These are phyloP conservation scores for Nephrotoma guestfalica DNA, from an alignment of 2,888 invertebrate species.

Conservation along the genomic window DNA sequence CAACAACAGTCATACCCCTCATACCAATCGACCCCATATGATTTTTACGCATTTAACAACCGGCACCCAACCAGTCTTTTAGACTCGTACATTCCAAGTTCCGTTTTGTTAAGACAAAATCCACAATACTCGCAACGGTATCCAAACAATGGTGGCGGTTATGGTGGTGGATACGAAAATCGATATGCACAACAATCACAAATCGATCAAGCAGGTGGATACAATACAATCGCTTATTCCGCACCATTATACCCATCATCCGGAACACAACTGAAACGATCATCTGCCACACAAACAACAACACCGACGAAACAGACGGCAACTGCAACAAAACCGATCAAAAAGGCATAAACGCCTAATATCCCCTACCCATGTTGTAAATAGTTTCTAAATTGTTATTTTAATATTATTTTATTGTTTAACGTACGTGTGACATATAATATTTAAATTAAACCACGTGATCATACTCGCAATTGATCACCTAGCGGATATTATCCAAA, in stretches of 20 bases:
- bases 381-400: neutral
- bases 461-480: neutral
- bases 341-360: neutral
- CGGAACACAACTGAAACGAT: neutral
- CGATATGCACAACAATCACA: slow-evolving; percentile 15
- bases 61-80: slow-evolving; percentile 36
- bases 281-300: neutral
- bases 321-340: neutral
- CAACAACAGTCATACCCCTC: slow-evolving; percentile 4
- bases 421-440: neutral
- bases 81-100: slow-evolving; percentile 46
- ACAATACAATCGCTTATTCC: slow-evolving; percentile 21
- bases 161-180: slow-evolving; percentile 7
- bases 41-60: slow-evolving; percentile 16
- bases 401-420: neutral
- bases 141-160: neutral
- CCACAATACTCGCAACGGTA: slow-evolving; percentile 5
- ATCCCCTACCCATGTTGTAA: neutral
- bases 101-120: slow-evolving; percentile 25
- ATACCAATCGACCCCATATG: slow-evolving; percentile 1
- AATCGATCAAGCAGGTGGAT: slow-evolving; percentile 10
- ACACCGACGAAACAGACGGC: neutral
- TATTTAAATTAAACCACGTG: neutral
- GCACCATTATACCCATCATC: slow-evolving; percentile 14
- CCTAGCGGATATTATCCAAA: neutral